phyloP scores from a whole-genome alignment of 1,140 invertebrate species.

The Leptinotarsa undecemlineata region DNA sequence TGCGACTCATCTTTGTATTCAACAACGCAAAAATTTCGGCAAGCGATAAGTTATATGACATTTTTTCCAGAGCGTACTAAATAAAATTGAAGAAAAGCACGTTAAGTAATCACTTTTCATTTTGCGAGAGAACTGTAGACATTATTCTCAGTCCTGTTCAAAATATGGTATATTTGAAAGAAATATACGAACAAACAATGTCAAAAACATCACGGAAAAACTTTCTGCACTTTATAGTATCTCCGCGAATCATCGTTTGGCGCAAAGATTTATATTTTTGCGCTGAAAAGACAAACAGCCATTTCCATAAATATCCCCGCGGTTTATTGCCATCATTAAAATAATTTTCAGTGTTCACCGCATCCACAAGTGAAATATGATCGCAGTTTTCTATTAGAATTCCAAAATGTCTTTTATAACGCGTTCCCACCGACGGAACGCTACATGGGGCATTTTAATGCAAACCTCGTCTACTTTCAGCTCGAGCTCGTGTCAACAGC shows the following conservation, averaged over 20 bases:
- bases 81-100: no score
- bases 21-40: no score
- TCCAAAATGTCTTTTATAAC: slow-evolving; percentile 40
- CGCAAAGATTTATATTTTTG: slow-evolving; percentile 13
- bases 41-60: no score
- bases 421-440: slow-evolving; percentile 21
- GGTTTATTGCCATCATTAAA: slow-evolving; percentile 49
- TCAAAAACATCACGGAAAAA: background rate
- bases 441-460: slow-evolving; percentile 39
- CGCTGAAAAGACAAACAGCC: slow-evolving; percentile 40
- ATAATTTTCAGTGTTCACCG: slow-evolving; percentile 46
- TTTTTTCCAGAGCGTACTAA: no score
- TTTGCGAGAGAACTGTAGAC: no score
- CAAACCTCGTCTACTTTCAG: slow-evolving; percentile 26
- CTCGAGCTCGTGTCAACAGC: slow-evolving; percentile 24
- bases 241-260: background rate
- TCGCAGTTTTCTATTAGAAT: slow-evolving; percentile 40
- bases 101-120: no score
- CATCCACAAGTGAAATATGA: slow-evolving; percentile 40
- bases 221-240: background rate
- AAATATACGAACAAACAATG: no score
- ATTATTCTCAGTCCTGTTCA: no score
- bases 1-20: no score
- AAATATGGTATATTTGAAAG: no score
- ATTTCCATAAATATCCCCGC: slow-evolving; percentile 42